Conservation (phyloP, 2,888 invertebrate genomes). For the Andricus quercusramuli region DNA sequence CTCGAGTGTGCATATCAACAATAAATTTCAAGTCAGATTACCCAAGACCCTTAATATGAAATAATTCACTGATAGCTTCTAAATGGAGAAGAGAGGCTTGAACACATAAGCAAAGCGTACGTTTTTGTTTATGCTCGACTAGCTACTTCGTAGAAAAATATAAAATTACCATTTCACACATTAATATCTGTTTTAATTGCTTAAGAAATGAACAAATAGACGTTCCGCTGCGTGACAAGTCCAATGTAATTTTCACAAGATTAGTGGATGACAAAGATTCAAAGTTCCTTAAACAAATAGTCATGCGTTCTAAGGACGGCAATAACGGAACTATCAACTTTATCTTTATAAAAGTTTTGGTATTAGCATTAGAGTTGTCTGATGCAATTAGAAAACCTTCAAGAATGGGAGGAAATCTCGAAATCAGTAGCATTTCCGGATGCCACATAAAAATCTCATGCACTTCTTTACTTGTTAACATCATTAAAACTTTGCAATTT, state of each 20-base stretch:
- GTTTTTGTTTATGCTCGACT: no score
- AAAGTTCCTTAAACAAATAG: constrained; percentile 67
- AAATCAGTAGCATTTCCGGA: constrained; percentile 69
- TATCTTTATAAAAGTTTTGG: constrained; percentile 62
- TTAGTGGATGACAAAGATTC: constrained; percentile 55
- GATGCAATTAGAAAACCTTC: constrained; percentile 66
- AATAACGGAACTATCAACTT: constrained; percentile 69
- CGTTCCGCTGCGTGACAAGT: constrained; percentile 56
- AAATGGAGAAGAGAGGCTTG: no score
- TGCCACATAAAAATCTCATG: constrained; percentile 64
- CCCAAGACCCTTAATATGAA: no score
- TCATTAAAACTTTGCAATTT: not conserved
- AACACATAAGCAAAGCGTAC: no score
- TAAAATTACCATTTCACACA: constrained; percentile 48
- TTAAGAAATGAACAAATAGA: constrained; percentile 67
- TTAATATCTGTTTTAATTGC: constrained; percentile 65
- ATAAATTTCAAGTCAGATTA: no score
- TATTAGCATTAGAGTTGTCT: constrained; percentile 49
- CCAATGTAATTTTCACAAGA: constrained; percentile 59
- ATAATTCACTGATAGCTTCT: no score
- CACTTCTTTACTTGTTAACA: constrained; percentile 59
- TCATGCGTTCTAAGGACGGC: constrained; percentile 64
- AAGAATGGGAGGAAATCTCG: constrained; percentile 67
- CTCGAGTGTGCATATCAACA: no score
- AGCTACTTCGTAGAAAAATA: no score